Evolutionary conservation across 2,888 invertebrate genomes (phyloP).

Genomic region (Homarus gammarus): DNA sequence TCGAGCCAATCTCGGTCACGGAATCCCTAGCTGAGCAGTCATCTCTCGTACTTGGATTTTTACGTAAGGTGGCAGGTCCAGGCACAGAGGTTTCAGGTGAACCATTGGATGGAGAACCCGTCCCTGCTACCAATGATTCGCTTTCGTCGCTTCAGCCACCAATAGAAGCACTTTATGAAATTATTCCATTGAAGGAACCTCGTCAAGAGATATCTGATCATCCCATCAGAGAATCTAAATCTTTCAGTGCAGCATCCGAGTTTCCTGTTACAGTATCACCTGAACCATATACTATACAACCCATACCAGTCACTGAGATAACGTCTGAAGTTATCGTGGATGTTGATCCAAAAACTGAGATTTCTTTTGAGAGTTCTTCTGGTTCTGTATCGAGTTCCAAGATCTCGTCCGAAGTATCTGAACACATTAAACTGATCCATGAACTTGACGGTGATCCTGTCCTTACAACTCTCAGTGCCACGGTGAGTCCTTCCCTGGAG

Average conservation of each 20-base stretch:
- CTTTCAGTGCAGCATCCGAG: background rate
- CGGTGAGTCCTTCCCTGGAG: background rate
- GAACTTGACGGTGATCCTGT: background rate
- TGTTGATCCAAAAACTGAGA: background rate
- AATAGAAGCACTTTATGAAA: background rate
- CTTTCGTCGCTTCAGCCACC: background rate
- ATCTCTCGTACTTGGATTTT: background rate
- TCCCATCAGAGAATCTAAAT: conserved; percentile 14
- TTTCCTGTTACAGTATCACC: background rate
- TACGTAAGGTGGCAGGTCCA: background rate
- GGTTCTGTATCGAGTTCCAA: background rate
- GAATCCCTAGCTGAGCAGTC: background rate
- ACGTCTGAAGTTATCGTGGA: background rate
- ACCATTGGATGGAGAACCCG: background rate
- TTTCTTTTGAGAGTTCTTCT: conserved; percentile 13
- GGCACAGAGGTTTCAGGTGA: background rate
- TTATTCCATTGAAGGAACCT: conserved; percentile 14
- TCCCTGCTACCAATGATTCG: background rate
- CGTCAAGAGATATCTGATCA: conserved; percentile 3
- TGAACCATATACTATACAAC: background rate
- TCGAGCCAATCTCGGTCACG: background rate
- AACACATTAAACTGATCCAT: background rate
- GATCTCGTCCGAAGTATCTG: conserved; percentile 1
- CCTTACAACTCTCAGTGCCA: background rate
- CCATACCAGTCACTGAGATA: background rate